phyloP scores from a whole-genome alignment of 2,888 invertebrate genomes.

The Ligdia adustata region DNA sequence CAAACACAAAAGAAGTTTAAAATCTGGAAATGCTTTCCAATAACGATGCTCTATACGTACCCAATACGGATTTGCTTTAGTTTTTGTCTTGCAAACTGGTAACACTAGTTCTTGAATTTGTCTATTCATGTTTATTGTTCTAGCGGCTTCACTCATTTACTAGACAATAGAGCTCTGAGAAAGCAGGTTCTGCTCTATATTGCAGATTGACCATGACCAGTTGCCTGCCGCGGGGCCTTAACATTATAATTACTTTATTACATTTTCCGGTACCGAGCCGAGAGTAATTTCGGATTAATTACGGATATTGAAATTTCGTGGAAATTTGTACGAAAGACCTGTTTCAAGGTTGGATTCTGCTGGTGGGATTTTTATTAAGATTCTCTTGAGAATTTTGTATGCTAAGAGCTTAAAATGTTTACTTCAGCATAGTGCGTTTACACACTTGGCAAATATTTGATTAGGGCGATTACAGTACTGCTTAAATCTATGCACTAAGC shows the following conservation, averaged over 20 bases:
- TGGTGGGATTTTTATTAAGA: slow-evolving; percentile 2
- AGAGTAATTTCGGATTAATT: slow-evolving; percentile 32
- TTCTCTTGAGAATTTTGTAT: slow-evolving; percentile 7
- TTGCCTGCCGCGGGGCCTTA: slow-evolving; percentile 26
- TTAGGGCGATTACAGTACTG: slow-evolving; percentile 1
- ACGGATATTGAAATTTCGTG: slow-evolving; percentile 31
- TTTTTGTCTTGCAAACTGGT: slow-evolving; percentile 1
- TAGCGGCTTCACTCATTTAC: slow-evolving; percentile 25
- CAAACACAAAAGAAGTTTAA: no score
- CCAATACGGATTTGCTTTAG: no score
- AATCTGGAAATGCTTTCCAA: no score
- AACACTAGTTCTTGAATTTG: slow-evolving; percentile 9
- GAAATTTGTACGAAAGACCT: slow-evolving; percentile 16
- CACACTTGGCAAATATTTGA: slow-evolving; percentile 11
- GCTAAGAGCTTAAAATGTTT: slow-evolving; percentile 17
- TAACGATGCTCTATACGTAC: no score
- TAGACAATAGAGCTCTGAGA: slow-evolving; percentile 54
- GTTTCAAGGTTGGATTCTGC: slow-evolving; percentile 15
- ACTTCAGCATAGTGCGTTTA: slow-evolving; percentile 1
- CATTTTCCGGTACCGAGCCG: slow-evolving; percentile 31
- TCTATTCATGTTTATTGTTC: slow-evolving; percentile 13
- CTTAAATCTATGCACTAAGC: slow-evolving; percentile 8
- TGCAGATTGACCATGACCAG: slow-evolving; percentile 63
- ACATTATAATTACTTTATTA: slow-evolving; percentile 33
- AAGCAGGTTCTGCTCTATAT: slow-evolving; percentile 61